Conservation (phyloP, 2,113 vertebrate genomes). For the Scortum barcoo region DNA sequence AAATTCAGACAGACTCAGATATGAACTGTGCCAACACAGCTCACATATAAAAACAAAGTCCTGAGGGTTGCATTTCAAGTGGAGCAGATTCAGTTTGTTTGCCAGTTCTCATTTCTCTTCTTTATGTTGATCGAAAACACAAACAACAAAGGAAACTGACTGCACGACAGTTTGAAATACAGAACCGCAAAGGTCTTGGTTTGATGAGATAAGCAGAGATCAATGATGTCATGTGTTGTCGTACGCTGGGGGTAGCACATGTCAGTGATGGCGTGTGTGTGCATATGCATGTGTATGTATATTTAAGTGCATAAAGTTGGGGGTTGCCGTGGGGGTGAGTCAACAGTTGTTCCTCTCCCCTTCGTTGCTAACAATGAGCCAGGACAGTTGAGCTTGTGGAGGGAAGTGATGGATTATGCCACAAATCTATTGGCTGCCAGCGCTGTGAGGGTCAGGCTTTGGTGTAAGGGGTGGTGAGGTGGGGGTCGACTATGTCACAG, state of each 20-base stretch:
- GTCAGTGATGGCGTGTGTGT: not conserved
- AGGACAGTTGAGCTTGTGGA: conserved; percentile 73
- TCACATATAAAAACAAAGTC: conserved; percentile 14
- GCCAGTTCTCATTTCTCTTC: conserved; percentile 71
- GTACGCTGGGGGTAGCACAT: not conserved
- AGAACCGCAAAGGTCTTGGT: not conserved
- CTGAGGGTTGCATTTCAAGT: not conserved
- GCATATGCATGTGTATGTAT: not conserved
- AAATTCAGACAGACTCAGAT: not conserved
- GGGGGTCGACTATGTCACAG: conserved; percentile 35
- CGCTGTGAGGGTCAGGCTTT: conserved; percentile 68
- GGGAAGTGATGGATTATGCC: conserved; percentile 79
- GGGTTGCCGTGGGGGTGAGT: conserved; percentile 16
- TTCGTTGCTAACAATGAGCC: conserved; percentile 71
- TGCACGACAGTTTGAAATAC: not conserved
- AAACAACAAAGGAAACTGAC: not conserved
- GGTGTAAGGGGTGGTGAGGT: conserved; percentile 36
- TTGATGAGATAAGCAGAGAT: conserved; percentile 63
- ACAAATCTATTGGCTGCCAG: conserved; percentile 79
- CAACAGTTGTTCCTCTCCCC: conserved; percentile 60
- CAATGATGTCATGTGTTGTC: conserved; percentile 50
- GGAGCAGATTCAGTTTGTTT: conserved; percentile 1
- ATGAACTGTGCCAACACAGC: not conserved
- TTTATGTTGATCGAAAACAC: conserved; percentile 24
- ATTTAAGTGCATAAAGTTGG: conserved; percentile 11